phyloP scores from a whole-genome alignment of 1,140 invertebrate genomes.

The Mesaphorura yosii region DNA sequence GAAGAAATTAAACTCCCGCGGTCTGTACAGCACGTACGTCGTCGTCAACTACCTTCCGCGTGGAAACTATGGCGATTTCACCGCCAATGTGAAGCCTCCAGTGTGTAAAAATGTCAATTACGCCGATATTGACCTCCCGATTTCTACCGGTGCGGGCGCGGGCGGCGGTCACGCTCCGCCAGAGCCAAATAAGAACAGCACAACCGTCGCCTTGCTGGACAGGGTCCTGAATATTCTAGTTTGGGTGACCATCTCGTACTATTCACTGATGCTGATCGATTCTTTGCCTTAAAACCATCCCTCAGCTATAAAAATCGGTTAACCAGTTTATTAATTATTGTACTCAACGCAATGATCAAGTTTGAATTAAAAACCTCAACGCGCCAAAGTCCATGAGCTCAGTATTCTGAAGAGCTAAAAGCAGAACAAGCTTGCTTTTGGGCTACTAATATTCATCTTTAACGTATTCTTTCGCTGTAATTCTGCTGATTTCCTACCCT shows the following conservation, averaged over 20 bases:
- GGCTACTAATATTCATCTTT: too few species aligned
- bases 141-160: not conserved
- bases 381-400: too few species aligned
- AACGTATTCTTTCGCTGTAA: too few species aligned
- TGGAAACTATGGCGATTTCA: slow-evolving; percentile 10
- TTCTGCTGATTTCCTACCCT: too few species aligned
- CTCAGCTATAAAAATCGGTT: too few species aligned
- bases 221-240: not conserved
- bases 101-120: not conserved
- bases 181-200: not conserved
- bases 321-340: too few species aligned
- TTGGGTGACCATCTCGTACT: not conserved
- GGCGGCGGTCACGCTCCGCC: not conserved
- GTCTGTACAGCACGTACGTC: not conserved
- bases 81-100: slow-evolving; percentile 10
- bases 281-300: too few species aligned
- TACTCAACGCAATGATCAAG: too few species aligned
- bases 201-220: not conserved
- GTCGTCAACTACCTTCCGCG: slow-evolving; percentile 8
- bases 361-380: too few species aligned
- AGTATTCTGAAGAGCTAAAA: too few species aligned
- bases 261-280: not conserved
- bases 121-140: not conserved
- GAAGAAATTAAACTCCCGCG: not conserved
- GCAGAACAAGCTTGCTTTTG: too few species aligned